Conservation (phyloP, 2,797 vertebrate genomes). For the Alectoris magna region DNA sequence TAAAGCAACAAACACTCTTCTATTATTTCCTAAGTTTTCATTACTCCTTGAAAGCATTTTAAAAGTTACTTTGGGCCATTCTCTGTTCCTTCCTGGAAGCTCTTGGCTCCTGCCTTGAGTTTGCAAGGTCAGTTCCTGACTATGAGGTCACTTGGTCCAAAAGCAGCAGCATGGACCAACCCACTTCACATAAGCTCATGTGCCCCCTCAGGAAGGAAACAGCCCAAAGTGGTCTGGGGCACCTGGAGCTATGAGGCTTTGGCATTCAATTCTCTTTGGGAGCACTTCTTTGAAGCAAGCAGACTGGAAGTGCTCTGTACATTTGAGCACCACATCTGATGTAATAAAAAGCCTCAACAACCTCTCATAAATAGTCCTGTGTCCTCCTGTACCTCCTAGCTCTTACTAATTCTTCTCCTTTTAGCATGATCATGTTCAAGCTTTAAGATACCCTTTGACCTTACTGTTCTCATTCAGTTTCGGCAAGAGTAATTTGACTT, state of each 20-base stretch:
- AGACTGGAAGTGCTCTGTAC: not conserved
- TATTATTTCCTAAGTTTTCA: not conserved
- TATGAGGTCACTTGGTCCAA: not conserved
- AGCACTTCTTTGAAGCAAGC: not conserved
- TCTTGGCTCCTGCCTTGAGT: not conserved
- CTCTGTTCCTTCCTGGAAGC: not conserved
- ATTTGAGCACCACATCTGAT: not conserved
- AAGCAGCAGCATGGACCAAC: not conserved
- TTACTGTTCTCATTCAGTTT: not conserved
- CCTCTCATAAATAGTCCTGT: not conserved
- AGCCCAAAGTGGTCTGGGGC: not conserved
- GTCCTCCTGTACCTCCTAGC: not conserved
- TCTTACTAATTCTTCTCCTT: not conserved
- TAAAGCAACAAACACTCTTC: too few species aligned
- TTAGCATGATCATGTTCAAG: not conserved
- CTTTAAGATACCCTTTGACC: not conserved
- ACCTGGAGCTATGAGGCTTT: not conserved
- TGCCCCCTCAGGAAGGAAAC: not conserved
- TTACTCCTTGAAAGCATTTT: not conserved
- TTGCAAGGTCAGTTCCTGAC: not conserved
- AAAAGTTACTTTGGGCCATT: not conserved
- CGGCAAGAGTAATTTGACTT: not conserved
- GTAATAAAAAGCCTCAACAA: not conserved
- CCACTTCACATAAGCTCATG: accelerated
- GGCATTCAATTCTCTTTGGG: not conserved